These are phyloP conservation scores for Globodera rostochiensis DNA, from an alignment of 1,140 invertebrate genomes.

Conservation along the genomic window DNA sequence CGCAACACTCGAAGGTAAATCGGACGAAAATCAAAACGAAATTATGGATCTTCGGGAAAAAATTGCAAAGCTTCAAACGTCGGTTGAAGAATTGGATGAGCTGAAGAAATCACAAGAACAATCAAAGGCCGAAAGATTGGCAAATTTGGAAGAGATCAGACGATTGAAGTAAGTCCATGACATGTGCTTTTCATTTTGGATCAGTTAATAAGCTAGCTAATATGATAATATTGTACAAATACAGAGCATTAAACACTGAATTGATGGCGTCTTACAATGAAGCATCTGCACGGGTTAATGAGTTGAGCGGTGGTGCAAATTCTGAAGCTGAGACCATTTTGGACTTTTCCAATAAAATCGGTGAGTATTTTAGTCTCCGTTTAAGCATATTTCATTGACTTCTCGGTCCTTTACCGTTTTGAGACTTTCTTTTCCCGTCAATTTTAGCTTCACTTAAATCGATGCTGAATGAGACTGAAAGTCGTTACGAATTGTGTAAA, in stretches of 20 bases:
- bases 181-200: neutral
- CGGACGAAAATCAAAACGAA: constrained; percentile 1
- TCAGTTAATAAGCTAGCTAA: neutral
- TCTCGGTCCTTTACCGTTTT: constrained; percentile 12
- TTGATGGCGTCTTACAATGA: constrained; percentile 33
- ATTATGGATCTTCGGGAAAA: neutral
- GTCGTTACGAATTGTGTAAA: constrained; percentile 36
- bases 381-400: no score
- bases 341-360: constrained; percentile 26
- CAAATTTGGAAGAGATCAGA: constrained; percentile 8
- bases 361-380: neutral
- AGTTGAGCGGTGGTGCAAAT: constrained; percentile 10
- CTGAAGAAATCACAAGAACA: neutral
- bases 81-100: neutral
- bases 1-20: neutral
- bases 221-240: neutral
- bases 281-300: constrained; percentile 24
- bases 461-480: constrained; percentile 40
- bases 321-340: constrained; percentile 15
- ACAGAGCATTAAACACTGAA: constrained; percentile 23
- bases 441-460: constrained; percentile 37
- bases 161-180: neutral
- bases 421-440: neutral
- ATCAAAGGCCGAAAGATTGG: neutral
- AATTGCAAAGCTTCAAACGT: neutral